Conservation (phyloP, 2,797 vertebrate genomes). For the Megaceryle alcyon region DNA sequence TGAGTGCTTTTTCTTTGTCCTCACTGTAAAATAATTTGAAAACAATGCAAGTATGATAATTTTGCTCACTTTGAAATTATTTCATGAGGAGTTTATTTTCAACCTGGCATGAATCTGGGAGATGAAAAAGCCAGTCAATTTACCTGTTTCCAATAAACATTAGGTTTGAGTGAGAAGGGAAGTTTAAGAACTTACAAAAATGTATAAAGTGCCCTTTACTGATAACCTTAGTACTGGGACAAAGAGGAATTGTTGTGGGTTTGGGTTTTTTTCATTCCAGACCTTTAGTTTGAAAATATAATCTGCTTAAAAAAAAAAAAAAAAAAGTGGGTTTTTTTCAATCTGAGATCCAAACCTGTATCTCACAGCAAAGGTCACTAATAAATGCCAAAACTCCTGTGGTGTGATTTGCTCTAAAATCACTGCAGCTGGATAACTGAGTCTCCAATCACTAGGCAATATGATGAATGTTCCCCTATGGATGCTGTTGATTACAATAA, state of each 20-base stretch:
- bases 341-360: neutral
- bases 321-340: rapidly evolving
- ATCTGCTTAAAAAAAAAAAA: neutral
- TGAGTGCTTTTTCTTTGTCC: neutral
- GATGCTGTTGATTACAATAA: neutral
- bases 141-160: neutral
- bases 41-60: neutral
- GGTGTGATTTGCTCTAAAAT: neutral
- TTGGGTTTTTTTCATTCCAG: neutral
- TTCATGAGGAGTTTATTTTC: neutral
- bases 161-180: neutral
- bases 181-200: neutral
- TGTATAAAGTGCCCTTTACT: neutral
- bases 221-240: neutral
- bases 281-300: neutral
- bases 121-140: neutral
- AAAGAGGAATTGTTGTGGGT: neutral
- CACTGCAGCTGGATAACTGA: neutral
- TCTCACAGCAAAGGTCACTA: neutral
- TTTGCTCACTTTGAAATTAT: neutral
- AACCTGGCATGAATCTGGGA: neutral
- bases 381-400: neutral
- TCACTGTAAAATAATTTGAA: neutral
- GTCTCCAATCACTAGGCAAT: too few species aligned
- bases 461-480: neutral